phyloP scores from a whole-genome alignment of 2,888 invertebrate genomes.

The Thecocarcelia acutangulata region DNA sequence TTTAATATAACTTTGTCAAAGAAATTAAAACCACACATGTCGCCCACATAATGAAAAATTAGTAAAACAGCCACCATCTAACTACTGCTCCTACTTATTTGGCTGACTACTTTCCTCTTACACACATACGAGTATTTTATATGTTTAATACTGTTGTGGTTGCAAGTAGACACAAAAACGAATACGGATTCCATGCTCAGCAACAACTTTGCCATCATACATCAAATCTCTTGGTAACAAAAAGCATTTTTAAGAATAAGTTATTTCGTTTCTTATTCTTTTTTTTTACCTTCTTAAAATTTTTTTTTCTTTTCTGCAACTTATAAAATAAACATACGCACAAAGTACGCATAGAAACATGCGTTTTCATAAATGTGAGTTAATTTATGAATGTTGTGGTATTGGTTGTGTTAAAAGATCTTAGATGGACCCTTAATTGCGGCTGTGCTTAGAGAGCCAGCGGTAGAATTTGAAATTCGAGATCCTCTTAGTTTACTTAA shows the following conservation, averaged over 20 bases:
- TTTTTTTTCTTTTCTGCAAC: neutral
- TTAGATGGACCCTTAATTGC: no score
- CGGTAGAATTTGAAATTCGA: no score
- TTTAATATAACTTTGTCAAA: conserved; percentile 67
- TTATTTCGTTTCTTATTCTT: conserved; percentile 72
- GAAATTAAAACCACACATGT: conserved; percentile 80
- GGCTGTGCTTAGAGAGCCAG: no score
- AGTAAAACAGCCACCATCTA: conserved; percentile 72
- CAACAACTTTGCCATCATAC: conserved; percentile 56
- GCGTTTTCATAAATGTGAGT: neutral
- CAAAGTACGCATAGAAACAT: conserved; percentile 3
- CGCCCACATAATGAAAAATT: conserved; percentile 78
- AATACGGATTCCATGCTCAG: conserved; percentile 54
- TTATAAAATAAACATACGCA: conserved; percentile 34
- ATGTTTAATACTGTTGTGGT: conserved; percentile 4
- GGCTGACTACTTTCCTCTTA: neutral
- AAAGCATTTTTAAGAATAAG: conserved; percentile 76
- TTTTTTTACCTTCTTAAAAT: conserved; percentile 21
- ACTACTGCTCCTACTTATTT: conserved; percentile 17
- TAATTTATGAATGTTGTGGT: neutral
- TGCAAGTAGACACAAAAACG: conserved; percentile 29
- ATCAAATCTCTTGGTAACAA: conserved; percentile 72
- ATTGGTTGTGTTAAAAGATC: neutral
- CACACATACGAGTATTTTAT: neutral
- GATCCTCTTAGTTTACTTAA: no score